A percentile compares a stretch with the other conserved stretches of the same genome.
phyloP scores from a whole-genome alignment of 1,140 invertebrate species.

The Popillia japonica region DNA sequence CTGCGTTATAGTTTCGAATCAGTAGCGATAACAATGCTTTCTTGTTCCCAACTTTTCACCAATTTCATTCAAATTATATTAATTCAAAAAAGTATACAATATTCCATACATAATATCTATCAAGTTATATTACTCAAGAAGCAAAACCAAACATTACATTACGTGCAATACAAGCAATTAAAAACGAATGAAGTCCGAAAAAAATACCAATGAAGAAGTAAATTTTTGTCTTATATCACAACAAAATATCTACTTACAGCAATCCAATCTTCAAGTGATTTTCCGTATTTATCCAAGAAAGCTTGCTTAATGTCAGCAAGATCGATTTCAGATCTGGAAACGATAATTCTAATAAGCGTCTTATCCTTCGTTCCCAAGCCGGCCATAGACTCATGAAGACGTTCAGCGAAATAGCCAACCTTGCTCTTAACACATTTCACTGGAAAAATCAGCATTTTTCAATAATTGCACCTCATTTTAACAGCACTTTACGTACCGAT shows the following conservation, averaged over 20 bases:
- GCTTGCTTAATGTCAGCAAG: conserved; percentile 90
- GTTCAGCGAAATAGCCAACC: conserved; percentile 92
- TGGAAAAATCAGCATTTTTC: conserved; percentile 55
- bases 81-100: too few species aligned
- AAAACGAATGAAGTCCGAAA: too few species aligned
- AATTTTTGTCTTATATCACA: neutral
- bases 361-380: conserved; percentile 89
- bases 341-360: conserved; percentile 87
- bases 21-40: too few species aligned
- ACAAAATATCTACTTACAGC: conserved; percentile 71
- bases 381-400: conserved; percentile 88
- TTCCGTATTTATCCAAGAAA: conserved; percentile 85
- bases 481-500: conserved; percentile 71
- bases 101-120: too few species aligned
- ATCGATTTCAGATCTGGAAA: conserved; percentile 92
- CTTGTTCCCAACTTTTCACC: too few species aligned
- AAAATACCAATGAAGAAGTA: too few species aligned
- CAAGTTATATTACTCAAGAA: too few species aligned
- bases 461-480: conserved; percentile 9
- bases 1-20: too few species aligned
- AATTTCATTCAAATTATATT: too few species aligned
- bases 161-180: too few species aligned
- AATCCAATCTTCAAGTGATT: conserved; percentile 84
- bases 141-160: too few species aligned
- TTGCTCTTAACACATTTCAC: conserved; percentile 91